Evolutionary conservation across 2,797 vertebrate genomes (phyloP), one percentile per base, ranked within the genome.

Genomic region (Spheniscus humboldti): DNA sequence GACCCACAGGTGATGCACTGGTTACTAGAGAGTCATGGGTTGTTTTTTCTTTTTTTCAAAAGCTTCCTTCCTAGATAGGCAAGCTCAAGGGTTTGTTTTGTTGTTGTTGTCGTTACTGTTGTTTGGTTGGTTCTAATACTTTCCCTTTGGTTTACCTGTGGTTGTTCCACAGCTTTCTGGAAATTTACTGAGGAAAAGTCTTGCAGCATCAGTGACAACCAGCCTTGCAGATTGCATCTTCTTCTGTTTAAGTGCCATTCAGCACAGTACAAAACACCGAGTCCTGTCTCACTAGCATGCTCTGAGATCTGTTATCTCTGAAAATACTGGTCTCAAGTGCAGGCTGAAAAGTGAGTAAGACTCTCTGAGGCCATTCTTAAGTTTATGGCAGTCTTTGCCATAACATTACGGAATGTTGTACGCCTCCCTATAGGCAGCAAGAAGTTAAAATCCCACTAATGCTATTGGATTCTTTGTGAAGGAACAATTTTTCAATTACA

Each of bases 401-500:
- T n/a, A 94, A 85, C 62, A 74, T 68, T 83, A 43, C 10, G 37
- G 84, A 83, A 74, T n/a, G 37, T 43, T 80, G 47, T 45, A 85
- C 2, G 7, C 64, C 60, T 93, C 56, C 76, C 76, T 56, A 18
- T 9, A 90, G 68, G 62, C 50, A 48, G 81, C 20, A 91, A 50
- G 57, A 92, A 90, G 69, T 81, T 56, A 78, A 94, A 95, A 80
- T 72, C 57, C 66, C 11, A 0, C 55, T 89, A 90, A 88, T 45
- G 81, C 66, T 84, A 62, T 20, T 52, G 47, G 76, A 62, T 72
- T 89, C 86, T 92, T 92, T 88, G 85, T 56, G 59, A 86, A 96
- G 62, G 4, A 95, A 41, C 39, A 88, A 92, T 94, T 96, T 96
- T 95, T 83, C 94, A 95, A 82, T 93, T 90, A 90, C 85, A 91